phyloP scores from a whole-genome alignment of 2,113 vertebrate species.

The Lepus americanus region DNA sequence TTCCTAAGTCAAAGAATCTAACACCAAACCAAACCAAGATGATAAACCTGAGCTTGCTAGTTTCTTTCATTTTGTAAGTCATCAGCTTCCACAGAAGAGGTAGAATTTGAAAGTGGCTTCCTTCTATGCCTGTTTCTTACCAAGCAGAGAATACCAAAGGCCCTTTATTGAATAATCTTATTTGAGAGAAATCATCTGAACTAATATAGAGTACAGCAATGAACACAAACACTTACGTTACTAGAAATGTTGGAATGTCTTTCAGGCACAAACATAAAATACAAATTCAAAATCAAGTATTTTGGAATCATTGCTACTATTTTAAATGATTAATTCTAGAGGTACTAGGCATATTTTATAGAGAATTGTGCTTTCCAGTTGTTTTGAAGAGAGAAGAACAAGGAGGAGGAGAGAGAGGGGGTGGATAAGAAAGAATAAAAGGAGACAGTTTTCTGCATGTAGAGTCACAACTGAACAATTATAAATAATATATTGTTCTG shows the following conservation, averaged over 20 bases:
- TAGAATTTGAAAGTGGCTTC: background rate
- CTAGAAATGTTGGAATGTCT: conserved; percentile 1
- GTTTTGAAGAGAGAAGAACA: background rate
- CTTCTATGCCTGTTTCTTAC: conserved; percentile 5
- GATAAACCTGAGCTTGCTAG: background rate
- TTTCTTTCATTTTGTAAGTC: background rate
- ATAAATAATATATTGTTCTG: background rate
- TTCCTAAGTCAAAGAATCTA: background rate
- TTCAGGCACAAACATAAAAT: background rate
- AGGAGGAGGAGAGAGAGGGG: background rate
- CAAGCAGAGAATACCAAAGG: background rate
- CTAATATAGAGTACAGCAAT: background rate
- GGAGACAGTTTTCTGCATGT: background rate
- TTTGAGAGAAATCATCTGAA: background rate
- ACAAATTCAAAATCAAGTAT: conserved; percentile 4
- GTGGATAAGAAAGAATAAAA: background rate
- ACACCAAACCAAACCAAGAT: background rate
- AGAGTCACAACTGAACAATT: background rate
- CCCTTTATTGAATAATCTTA: background rate
- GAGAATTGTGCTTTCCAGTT: conserved; percentile 27
- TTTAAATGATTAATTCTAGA: background rate
- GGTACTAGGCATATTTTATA: background rate
- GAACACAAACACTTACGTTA: background rate
- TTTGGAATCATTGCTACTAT: background rate
- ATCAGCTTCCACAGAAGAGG: background rate